Conservation (phyloP, 2,888 invertebrate species). For the Antheraea yamamai region DNA sequence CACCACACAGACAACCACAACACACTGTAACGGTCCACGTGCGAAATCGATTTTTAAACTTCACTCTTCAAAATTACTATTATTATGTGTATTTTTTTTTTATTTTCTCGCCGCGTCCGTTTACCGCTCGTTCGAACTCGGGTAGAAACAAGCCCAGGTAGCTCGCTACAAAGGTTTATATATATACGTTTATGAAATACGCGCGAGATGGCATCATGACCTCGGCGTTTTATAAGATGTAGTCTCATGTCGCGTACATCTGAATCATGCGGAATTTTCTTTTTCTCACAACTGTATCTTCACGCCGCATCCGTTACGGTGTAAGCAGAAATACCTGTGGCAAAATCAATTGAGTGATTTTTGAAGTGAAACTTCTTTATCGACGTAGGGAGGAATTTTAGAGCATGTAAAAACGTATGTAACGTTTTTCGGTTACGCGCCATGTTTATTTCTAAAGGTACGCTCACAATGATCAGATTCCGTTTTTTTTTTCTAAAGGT, state of each 20-base stretch:
- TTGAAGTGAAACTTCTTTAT: too few relatives aligned
- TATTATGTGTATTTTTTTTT: slow-evolving; percentile 22
- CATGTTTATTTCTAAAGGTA: too few relatives aligned
- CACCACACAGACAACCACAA: slow-evolving; percentile 43
- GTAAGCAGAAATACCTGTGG: neutral
- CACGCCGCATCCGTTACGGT: neutral
- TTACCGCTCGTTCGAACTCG: slow-evolving; percentile 30
- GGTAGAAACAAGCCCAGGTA: slow-evolving; percentile 39
- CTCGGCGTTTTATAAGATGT: slow-evolving; percentile 1
- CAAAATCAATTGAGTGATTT: neutral
- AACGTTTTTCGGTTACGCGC: too few relatives aligned
- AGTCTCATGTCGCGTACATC: slow-evolving; percentile 9
- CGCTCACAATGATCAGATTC: too few relatives aligned
- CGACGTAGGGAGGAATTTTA: too few relatives aligned
- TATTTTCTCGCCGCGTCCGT: slow-evolving; percentile 16
- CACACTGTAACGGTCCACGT: slow-evolving; percentile 44
- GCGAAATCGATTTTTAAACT: slow-evolving; percentile 28
- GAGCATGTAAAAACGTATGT: too few relatives aligned
- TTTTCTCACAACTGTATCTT: neutral
- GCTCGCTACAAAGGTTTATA: slow-evolving; percentile 37
- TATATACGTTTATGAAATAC: slow-evolving; percentile 45
- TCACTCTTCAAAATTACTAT: slow-evolving; percentile 21
- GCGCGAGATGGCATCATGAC: slow-evolving; percentile 15
- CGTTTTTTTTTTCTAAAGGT: too few relatives aligned
- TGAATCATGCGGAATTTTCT: slow-evolving; percentile 16